Evolutionary conservation across 2,797 vertebrate genomes (phyloP).

Genomic region (Melanotaenia parkinsoni): DNA sequence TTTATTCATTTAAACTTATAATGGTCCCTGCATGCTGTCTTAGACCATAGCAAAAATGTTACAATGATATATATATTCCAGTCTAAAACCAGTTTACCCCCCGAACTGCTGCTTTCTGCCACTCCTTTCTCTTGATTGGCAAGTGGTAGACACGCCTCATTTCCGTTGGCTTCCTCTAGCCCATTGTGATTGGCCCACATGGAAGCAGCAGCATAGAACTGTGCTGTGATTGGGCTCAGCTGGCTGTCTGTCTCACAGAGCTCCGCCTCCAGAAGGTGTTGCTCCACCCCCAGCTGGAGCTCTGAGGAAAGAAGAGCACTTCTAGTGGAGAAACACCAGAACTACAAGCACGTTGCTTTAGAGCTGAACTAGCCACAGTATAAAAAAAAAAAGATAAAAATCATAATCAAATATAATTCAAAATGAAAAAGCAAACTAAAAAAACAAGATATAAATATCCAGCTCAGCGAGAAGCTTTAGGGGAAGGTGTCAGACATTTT

Average conservation of each 20-base stretch:
- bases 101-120: conserved; percentile 69
- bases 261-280: conserved; percentile 76
- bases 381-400: neutral
- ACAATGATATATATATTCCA: neutral
- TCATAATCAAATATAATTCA: neutral
- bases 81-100: conserved; percentile 72
- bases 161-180: conserved; percentile 78
- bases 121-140: conserved; percentile 76
- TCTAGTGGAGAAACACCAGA: conserved; percentile 52
- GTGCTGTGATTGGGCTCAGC: conserved; percentile 77
- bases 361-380: accelerated
- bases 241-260: conserved; percentile 74
- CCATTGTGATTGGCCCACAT: conserved; percentile 80
- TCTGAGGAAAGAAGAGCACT: conserved; percentile 79
- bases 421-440: conserved; percentile 2
- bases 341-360: conserved; percentile 11
- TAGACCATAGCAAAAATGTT: too few species aligned
- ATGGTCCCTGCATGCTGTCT: too few species aligned
- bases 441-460: accelerated
- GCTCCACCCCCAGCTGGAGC: conserved; percentile 78
- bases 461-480: neutral
- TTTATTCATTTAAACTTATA: too few species aligned
- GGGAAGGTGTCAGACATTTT: neutral
- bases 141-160: conserved; percentile 67
- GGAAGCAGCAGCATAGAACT: conserved; percentile 68